Conservation (phyloP, 2,113 vertebrate species). For the Paramormyrops kingsleyae region DNA sequence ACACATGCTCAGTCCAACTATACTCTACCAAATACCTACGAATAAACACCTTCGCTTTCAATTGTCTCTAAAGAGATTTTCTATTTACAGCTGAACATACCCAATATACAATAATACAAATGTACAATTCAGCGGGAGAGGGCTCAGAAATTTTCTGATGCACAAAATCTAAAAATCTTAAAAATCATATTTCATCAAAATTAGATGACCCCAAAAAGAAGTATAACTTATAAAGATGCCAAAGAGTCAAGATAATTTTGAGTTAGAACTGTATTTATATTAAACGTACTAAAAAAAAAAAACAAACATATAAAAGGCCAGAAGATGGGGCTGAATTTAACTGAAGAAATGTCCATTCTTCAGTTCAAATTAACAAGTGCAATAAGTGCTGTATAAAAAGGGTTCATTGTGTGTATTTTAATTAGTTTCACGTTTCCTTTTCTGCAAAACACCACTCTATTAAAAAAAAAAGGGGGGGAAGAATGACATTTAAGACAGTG, state of each 20-base stretch:
- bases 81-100: conserved; percentile 20
- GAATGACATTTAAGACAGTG: conserved; percentile 53
- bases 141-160: background rate
- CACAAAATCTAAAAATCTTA: background rate
- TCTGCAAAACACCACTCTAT: conserved; percentile 66
- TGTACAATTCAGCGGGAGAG: background rate
- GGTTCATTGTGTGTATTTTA: conserved; percentile 63
- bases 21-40: conserved; percentile 46
- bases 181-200: conserved; percentile 47
- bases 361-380: conserved; percentile 65
- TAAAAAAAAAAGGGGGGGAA: conserved; percentile 52
- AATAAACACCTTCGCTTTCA: background rate
- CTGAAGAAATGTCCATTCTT: conserved; percentile 61
- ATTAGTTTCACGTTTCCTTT: conserved; percentile 34
- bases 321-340: conserved; percentile 61
- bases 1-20: conserved; percentile 56
- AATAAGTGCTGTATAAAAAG: conserved; percentile 68
- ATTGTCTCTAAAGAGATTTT: background rate
- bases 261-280: conserved; percentile 51
- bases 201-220: conserved; percentile 57
- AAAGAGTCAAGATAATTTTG: conserved; percentile 61
- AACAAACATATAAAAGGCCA: conserved; percentile 60
- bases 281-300: conserved; percentile 46
- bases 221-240: conserved; percentile 59
- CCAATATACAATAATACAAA: background rate